Evolutionary conservation across 1,140 invertebrate species (phyloP).

Genomic region (Chrysopa pallens): DNA sequence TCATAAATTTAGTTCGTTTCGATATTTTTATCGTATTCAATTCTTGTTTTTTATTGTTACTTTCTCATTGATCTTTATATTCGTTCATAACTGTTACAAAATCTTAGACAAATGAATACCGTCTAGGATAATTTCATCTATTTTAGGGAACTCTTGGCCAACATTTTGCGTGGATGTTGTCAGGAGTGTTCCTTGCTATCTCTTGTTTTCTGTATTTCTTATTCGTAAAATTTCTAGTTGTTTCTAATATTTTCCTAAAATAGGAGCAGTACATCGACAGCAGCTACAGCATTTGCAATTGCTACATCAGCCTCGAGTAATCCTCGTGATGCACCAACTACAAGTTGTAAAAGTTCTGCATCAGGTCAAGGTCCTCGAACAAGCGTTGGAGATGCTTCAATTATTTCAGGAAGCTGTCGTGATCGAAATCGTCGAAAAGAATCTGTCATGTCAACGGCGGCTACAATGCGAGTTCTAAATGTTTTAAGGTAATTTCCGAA

Average conservation of each 20-base stretch:
- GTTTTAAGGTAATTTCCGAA: slow-evolving; percentile 45
- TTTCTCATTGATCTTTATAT: no score
- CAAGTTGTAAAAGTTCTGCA: slow-evolving; percentile 4
- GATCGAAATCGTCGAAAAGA: slow-evolving; percentile 44
- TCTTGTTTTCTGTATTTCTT: neutral
- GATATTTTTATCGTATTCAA: no score
- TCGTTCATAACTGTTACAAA: no score
- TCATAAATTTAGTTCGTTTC: no score
- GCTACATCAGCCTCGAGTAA: slow-evolving; percentile 78
- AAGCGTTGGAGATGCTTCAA: slow-evolving; percentile 5
- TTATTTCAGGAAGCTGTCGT: slow-evolving; percentile 12
- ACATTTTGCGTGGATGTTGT: no score
- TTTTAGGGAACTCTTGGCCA: no score
- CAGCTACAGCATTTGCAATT: slow-evolving; percentile 80
- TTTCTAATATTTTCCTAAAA: slow-evolving; percentile 10
- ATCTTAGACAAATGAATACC: no score
- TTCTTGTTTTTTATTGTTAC: no score
- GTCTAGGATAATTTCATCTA: no score
- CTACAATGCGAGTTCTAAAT: slow-evolving; percentile 83
- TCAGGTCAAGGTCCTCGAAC: slow-evolving; percentile 17
- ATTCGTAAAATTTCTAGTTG: neutral
- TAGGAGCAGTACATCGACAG: slow-evolving; percentile 79
- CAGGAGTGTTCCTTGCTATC: no score
- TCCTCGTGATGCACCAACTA: slow-evolving; percentile 35
- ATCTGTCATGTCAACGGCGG: slow-evolving; percentile 77